Conservation (phyloP, 2,797 vertebrate genomes). For the Hyperoplus immaculatus region DNA sequence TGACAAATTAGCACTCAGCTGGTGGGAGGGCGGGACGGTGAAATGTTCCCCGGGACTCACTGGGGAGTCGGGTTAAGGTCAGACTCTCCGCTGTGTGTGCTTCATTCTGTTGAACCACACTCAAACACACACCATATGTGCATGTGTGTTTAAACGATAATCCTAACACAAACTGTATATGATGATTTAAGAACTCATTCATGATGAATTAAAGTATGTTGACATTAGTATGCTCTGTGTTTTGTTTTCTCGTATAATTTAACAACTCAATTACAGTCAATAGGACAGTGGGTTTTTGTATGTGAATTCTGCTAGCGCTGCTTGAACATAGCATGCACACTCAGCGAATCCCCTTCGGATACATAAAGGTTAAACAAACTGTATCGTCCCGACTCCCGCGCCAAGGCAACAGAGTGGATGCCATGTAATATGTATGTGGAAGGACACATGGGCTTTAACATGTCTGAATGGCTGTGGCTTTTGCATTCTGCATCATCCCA, state of each 20-base stretch:
- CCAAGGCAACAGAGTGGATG: not conserved
- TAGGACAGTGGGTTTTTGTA: not conserved
- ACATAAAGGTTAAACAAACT: conserved; percentile 4
- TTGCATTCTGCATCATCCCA: not conserved
- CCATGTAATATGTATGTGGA: conserved; percentile 17
- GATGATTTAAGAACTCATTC: not conserved
- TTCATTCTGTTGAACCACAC: conserved; percentile 42
- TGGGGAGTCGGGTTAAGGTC: conserved; percentile 65
- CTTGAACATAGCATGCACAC: not conserved
- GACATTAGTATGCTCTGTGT: not conserved
- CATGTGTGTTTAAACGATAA: not conserved
- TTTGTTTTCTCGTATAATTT: not conserved
- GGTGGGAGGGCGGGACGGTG: conserved; percentile 30
- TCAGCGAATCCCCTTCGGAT: not conserved
- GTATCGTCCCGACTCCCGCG: not conserved
- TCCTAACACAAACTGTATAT: too few relatives aligned
- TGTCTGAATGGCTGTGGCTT: not conserved
- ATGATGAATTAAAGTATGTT: not conserved
- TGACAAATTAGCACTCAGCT: conserved; percentile 76
- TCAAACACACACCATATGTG: conserved; percentile 42
- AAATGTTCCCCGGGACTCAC: conserved; percentile 46
- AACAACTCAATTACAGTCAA: not conserved
- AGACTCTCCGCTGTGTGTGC: conserved; percentile 48
- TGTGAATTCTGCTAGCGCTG: not conserved
- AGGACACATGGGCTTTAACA: conserved; percentile 2